Evolutionary conservation across 2,797 vertebrate genomes (phyloP), one percentile per base, ranked within the genome.

Genomic region (Phoeniculus purpureus): DNA sequence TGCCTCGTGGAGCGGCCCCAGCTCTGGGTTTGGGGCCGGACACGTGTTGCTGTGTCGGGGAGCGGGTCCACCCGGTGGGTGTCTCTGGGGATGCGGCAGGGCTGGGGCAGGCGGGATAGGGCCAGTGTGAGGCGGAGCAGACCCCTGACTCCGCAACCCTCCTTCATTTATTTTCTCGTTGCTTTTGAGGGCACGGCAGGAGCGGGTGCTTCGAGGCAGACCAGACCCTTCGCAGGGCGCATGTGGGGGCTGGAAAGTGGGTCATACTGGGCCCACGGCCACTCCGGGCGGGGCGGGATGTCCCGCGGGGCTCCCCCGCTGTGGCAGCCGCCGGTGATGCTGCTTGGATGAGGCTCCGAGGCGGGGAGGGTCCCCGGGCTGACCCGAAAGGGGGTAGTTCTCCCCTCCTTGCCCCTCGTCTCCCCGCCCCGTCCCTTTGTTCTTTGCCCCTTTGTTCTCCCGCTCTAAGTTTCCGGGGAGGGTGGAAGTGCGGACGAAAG

Each of bases 371-470:
- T 68, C 56, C 48, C 23, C 9, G 17, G 17, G 31, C 54, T 78
- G 66, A 31, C 40, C 47, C 31, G 16, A 86, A 51, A 50, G 9
- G 3, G 25, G 70, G 20, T 16, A 73, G 37, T 19, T 56, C 34
- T 23, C 27, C 22, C 21, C 19, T 56, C 12, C 23, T n/a, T 32
- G 50, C 3, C 7, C n/a, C 17, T 45, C n/a, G 3, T 9, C 10
- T n/a, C 34, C n/a, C 27, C 11, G 29, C 10, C 54, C 14, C 22
- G 15, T 40, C 79, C 67, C 95, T 92, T 95, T 95, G 94, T 94
- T 91, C 94, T 87, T 93, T 67, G 72, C 79, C 91, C 62, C 80
- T 92, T 96, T 96, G 94, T 94, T 91, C 85, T 85, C 34, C 6
- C 29, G 66, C 43, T 76, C 22, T 6, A 81, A 89, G 82, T 92